Conservation (phyloP, 2,888 invertebrate genomes). For the Drosophila peninsularis region DNA sequence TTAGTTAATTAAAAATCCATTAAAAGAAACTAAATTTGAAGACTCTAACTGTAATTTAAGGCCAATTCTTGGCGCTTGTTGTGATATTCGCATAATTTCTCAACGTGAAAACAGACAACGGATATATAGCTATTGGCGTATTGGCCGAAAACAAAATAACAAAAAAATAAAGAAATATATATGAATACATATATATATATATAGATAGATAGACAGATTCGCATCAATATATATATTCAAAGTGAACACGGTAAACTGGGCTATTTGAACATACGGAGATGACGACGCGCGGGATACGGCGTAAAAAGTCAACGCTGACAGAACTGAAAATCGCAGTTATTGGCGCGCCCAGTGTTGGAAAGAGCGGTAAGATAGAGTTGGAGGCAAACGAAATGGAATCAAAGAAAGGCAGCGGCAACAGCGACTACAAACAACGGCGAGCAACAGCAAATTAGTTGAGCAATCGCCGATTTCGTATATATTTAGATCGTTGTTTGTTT, state of each 20-base stretch:
- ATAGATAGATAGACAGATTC: slow-evolving; percentile 6
- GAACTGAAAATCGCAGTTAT: slow-evolving; percentile 96
- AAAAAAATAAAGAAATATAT: slow-evolving; percentile 15
- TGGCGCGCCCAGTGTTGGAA: slow-evolving; percentile 95
- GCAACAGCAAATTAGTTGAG: slow-evolving; percentile 79
- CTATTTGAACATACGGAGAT: slow-evolving; percentile 82
- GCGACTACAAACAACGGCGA: slow-evolving; percentile 31
- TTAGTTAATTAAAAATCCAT: slow-evolving; percentile 27
- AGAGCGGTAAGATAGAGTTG: slow-evolving; percentile 89
- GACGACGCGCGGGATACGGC: slow-evolving; percentile 92
- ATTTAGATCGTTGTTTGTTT: slow-evolving; percentile 79
- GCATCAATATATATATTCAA: slow-evolving; percentile 24
- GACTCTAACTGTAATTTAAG: slow-evolving; percentile 64
- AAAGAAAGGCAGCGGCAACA: not conserved
- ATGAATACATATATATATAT: not conserved
- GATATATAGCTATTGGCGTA: slow-evolving; percentile 50
- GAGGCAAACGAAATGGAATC: not conserved
- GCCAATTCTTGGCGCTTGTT: slow-evolving; percentile 61
- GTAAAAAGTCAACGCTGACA: slow-evolving; percentile 94
- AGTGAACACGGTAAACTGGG: slow-evolving; percentile 38
- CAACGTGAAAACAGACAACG: slow-evolving; percentile 58
- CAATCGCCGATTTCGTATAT: slow-evolving; percentile 75
- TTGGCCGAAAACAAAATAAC: slow-evolving; percentile 22
- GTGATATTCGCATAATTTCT: slow-evolving; percentile 60
- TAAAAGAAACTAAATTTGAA: slow-evolving; percentile 22